Conservation (phyloP, 2,113 vertebrate species). For the Sula dactylatra region DNA sequence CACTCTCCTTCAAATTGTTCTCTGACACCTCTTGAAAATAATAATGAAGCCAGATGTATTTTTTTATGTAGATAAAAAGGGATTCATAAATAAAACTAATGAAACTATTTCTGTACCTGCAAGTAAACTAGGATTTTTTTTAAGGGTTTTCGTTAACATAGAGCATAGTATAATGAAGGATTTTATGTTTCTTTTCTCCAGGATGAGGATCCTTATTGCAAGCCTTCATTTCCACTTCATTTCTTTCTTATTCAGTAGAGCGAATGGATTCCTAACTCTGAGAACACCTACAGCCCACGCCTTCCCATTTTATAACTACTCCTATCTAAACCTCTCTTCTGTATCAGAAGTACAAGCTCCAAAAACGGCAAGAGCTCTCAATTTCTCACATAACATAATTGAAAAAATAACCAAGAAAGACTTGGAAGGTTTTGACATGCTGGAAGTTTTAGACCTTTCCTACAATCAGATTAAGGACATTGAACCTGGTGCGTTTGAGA, state of each 20-base stretch:
- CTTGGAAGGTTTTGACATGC: not conserved
- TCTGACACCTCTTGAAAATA: not conserved
- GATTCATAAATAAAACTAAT: not conserved
- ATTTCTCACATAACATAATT: slow-evolving; percentile 31
- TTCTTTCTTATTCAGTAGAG: not conserved
- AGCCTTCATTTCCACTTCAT: slow-evolving; percentile 3
- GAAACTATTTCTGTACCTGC: not conserved
- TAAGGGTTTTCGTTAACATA: not conserved
- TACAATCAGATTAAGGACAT: not conserved
- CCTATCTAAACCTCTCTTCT: slow-evolving; percentile 40
- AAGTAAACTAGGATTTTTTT: not conserved
- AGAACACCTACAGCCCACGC: not conserved
- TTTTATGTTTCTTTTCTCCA: not conserved
- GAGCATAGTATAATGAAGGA: not conserved
- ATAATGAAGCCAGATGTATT: not conserved
- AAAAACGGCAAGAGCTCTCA: not conserved
- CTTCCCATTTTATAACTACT: not conserved
- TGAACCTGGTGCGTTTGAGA: not conserved
- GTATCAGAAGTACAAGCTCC: slow-evolving; percentile 31
- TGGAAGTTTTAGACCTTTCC: slow-evolving; percentile 40
- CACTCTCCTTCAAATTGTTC: not conserved
- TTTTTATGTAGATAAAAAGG: not conserved
- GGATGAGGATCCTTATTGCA: slow-evolving; percentile 20
- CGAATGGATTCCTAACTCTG: not conserved
- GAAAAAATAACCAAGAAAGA: slow-evolving; percentile 25